Base-by-base conservation (phyloP, 2,888 invertebrate genomes). In the Pherbina coryleti region DNA sequence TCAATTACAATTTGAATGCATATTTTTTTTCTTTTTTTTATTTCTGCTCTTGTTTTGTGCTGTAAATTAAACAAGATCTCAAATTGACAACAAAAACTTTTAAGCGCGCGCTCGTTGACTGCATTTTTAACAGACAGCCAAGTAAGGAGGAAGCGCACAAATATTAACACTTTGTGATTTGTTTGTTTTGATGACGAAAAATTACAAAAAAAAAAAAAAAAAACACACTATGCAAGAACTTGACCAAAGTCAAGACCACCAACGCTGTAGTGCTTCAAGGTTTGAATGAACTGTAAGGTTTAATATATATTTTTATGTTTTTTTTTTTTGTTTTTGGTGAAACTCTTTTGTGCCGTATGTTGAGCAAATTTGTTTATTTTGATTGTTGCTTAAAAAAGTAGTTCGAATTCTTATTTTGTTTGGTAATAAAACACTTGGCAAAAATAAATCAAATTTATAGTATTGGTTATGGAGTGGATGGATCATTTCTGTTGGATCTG, bases 91-190 rank as follows among this genome's bases (percentile, higher is more conserved):
- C 75, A 75, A 67, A 25, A 53, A 55, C 28, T 34, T 22, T 14
- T 19, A 71, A 64, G 14, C 37, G 34, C 55, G 31, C 60, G 57
- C 49, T 72, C 67, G 73, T 64, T 78, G 72, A 73, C 17, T 55
- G 5, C 5, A 55, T 55, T 55, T 22, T 55, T 44, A 64, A 57
- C 8, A 3, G 37, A 28, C 37, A 55, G 17, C 51, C 19, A 34
- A 34, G 9, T 25, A 5, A 51, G 22, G 34, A 53, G 31, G 3
- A 31, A 51, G 53, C 11, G 67, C 66, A 34, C 28, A 57, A 67
- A 19, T 25, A 75, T 69, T 25, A 55, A n/a, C 55, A 72, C 55
- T 55, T 66, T n/a, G 22, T 55, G 55, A 55, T 55, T 55, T 55
- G 55, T 55, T 55, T 55, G 55, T 55, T 19, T 19, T 55, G 60